These are phyloP conservation scores for Poecilia picta DNA, from an alignment of 2,797 vertebrate species.

Conservation along the genomic window DNA sequence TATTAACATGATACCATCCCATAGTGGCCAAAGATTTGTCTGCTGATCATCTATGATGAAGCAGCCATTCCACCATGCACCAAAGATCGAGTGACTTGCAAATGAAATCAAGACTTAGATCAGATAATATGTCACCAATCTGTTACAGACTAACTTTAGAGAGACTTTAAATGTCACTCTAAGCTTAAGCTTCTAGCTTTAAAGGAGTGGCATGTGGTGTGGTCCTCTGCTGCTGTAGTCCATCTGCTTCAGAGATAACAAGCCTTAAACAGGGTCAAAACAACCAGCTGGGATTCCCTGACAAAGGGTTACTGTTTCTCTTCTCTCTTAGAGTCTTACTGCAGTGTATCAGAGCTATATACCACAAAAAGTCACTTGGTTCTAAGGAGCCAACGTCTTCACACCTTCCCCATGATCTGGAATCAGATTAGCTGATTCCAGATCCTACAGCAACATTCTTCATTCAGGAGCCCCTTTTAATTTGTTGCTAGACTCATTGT, in stretches of 20 bases:
- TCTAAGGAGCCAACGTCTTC: background rate
- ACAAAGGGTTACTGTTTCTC: background rate
- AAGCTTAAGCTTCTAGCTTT: background rate
- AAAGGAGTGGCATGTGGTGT: no score
- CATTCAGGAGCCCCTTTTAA: background rate
- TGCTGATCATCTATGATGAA: no score
- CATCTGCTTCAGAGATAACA: background rate
- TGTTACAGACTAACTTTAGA: background rate
- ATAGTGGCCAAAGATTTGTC: no score
- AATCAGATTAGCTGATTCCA: no score
- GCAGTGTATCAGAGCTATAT: background rate
- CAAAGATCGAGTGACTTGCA: background rate
- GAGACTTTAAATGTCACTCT: background rate
- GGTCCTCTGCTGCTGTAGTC: background rate
- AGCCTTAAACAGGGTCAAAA: background rate
- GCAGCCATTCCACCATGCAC: no score
- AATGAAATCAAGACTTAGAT: background rate
- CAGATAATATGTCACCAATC: background rate
- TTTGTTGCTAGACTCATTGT: background rate
- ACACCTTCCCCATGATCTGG: background rate
- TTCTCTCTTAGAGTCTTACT: background rate
- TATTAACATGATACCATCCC: no score
- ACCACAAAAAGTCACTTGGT: background rate
- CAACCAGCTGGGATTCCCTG: background rate
- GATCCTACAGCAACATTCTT: background rate